Conservation (phyloP, 2,888 invertebrate species). For the Dicyrtomina minuta region DNA sequence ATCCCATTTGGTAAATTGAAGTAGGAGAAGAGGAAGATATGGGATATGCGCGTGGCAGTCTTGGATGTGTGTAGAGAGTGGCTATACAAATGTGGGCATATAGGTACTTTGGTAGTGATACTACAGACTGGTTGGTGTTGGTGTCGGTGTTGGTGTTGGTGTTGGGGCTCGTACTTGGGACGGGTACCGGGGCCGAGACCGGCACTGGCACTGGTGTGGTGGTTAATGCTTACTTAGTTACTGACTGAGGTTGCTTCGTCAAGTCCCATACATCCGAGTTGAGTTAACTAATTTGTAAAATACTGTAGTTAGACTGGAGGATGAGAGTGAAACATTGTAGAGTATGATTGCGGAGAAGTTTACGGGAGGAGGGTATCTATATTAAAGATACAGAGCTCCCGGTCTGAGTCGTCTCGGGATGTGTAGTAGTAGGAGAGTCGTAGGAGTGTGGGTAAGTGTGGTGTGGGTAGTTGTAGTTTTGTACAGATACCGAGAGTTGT, state of each 20-base stretch:
- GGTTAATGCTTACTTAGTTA: conserved; percentile 14
- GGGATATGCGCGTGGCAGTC: no score
- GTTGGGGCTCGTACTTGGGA: no score
- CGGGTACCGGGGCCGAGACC: no score
- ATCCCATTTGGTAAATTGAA: conserved; percentile 51
- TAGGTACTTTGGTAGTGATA: no score
- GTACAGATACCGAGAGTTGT: background rate
- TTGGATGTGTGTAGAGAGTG: no score
- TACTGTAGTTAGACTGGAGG: conserved; percentile 15
- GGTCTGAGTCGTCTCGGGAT: background rate
- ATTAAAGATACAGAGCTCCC: background rate
- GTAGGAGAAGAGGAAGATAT: conserved; percentile 18
- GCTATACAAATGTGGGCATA: no score
- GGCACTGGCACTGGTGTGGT: conserved; percentile 12
- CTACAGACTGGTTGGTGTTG: no score
- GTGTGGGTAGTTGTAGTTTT: conserved; percentile 12
- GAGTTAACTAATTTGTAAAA: conserved; percentile 38
- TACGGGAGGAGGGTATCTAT: conserved; percentile 1
- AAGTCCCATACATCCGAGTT: conserved; percentile 15
- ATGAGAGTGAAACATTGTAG: conserved; percentile 3
- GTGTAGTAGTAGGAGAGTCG: background rate
- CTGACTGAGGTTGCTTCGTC: conserved; percentile 14
- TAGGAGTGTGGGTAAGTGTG: conserved; percentile 7
- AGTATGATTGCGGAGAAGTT: background rate
- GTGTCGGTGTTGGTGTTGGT: no score